Evolutionary conservation across 2,888 invertebrate genomes (phyloP).

Genomic region (Phorcus lineatus): DNA sequence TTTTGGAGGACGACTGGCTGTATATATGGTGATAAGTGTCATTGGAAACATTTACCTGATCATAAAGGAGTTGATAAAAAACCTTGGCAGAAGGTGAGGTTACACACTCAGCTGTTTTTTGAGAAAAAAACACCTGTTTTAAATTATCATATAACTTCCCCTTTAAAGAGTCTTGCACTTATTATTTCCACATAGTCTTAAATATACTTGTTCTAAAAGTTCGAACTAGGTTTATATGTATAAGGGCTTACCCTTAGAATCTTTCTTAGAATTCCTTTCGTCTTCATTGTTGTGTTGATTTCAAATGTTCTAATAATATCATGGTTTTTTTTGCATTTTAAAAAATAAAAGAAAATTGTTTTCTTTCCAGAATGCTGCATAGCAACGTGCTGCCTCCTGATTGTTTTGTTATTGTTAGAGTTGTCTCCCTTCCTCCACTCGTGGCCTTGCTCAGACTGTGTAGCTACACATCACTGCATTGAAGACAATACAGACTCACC

Average conservation of each 20-base stretch:
- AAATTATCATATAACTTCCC: no score
- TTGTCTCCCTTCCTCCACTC: slow-evolving; percentile 16
- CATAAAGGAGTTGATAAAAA: slow-evolving; percentile 77
- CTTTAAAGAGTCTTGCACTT: no score
- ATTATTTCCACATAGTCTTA: no score
- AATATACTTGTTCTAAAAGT: no score
- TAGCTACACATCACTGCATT: no score
- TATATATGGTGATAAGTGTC: slow-evolving; percentile 75
- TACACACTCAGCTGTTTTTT: neutral
- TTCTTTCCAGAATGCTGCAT: slow-evolving; percentile 14
- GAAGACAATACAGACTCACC: no score
- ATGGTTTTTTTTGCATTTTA: neutral
- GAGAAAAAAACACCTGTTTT: neutral
- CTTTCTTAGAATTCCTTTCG: no score
- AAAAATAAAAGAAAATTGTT: neutral
- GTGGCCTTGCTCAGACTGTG: slow-evolving; percentile 20
- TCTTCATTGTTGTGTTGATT: no score
- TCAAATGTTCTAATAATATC: no score
- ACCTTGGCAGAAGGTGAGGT: slow-evolving; percentile 74
- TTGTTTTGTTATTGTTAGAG: slow-evolving; percentile 6
- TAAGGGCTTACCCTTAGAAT: no score
- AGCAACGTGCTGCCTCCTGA: neutral
- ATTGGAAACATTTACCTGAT: slow-evolving; percentile 74
- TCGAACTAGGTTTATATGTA: no score
- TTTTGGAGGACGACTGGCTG: slow-evolving; percentile 78